These are phyloP conservation scores for Salmo trutta DNA, from an alignment of 2,797 vertebrate genomes.

Conservation along the genomic window DNA sequence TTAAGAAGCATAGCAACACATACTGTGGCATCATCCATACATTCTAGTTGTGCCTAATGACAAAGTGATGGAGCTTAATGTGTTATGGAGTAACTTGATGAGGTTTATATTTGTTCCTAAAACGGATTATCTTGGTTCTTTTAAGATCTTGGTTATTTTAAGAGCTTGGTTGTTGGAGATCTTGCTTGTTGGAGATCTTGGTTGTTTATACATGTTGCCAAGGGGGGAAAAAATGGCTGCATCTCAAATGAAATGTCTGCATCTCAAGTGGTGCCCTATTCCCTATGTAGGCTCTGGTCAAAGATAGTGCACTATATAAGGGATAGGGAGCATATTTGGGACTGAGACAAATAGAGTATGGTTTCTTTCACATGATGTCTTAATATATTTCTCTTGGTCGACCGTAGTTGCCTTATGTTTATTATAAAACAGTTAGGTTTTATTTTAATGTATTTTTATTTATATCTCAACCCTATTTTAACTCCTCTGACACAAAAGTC, in stretches of 20 bases:
- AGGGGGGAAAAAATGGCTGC: rapidly evolving
- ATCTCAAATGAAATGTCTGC: background rate
- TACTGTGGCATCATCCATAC: conserved; percentile 44
- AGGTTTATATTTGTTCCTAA: conserved; percentile 40
- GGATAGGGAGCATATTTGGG: background rate
- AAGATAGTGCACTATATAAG: too few relatives aligned
- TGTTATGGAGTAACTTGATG: conserved; percentile 56
- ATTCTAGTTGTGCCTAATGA: conserved; percentile 69
- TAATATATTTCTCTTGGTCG: conserved; percentile 60
- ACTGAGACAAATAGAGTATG: conserved; percentile 11
- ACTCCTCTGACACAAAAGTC: conserved; percentile 47
- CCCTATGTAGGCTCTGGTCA: too few relatives aligned
- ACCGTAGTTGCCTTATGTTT: conserved; percentile 84
- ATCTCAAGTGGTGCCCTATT: background rate
- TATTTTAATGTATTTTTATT: conserved; percentile 66
- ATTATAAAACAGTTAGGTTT: conserved; percentile 73
- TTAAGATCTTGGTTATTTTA: conserved; percentile 27
- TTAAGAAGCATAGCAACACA: conserved; percentile 24
- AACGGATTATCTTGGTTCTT: conserved; percentile 38
- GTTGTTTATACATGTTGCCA: conserved; percentile 20
- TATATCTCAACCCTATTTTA: conserved; percentile 35
- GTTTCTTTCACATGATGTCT: conserved; percentile 14
- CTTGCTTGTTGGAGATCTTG: conserved; percentile 17
- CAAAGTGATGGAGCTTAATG: conserved; percentile 59
- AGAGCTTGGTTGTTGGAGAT: conserved; percentile 33